These are phyloP conservation scores for Apostichopus japonicus DNA, from an alignment of 35 echinoderm and acorn worm species.

Conservation along the genomic window DNA sequence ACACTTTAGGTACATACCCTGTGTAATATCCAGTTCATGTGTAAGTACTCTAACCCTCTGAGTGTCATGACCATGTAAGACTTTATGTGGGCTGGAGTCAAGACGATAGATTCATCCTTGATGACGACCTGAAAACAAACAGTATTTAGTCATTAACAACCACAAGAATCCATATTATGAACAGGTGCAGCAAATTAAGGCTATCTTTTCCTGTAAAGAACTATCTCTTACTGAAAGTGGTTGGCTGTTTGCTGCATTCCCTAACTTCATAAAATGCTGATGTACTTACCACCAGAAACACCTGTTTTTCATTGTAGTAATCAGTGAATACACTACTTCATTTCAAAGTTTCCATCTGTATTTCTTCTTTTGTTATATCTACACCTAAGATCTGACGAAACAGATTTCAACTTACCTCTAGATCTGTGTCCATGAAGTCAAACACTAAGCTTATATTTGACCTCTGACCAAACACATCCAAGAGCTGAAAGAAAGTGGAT, in stretches of 20 bases:
- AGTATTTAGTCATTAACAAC: neutral
- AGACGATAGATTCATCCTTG: slow-evolving; percentile 83
- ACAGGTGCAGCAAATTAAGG: no score
- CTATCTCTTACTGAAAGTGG: no score
- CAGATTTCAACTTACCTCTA: slow-evolving; percentile 73
- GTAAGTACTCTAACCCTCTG: slow-evolving; percentile 87
- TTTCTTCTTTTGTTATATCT: no score
- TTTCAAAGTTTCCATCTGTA: no score
- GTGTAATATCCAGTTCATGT: slow-evolving; percentile 95
- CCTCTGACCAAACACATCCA: slow-evolving; percentile 95
- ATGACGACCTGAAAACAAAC: slow-evolving; percentile 80
- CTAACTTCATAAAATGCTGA: no score
- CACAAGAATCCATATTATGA: no score
- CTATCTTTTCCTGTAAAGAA: no score
- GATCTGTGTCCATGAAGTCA: slow-evolving; percentile 98
- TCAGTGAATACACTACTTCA: no score
- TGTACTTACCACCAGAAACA: no score
- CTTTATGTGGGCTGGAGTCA: slow-evolving; percentile 92
- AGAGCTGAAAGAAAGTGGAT: slow-evolving; percentile 52
- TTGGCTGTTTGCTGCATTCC: no score
- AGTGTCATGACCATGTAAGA: slow-evolving; percentile 93
- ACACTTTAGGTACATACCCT: slow-evolving; percentile 63
- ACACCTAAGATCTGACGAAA: no score
- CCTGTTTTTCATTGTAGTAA: no score
- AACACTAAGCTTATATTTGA: slow-evolving; percentile 98